Percentiles rank a stretch among this genome's conserved stretches.
phyloP scores from a whole-genome alignment of 2,888 invertebrate genomes.

The Epinotia ramella region DNA sequence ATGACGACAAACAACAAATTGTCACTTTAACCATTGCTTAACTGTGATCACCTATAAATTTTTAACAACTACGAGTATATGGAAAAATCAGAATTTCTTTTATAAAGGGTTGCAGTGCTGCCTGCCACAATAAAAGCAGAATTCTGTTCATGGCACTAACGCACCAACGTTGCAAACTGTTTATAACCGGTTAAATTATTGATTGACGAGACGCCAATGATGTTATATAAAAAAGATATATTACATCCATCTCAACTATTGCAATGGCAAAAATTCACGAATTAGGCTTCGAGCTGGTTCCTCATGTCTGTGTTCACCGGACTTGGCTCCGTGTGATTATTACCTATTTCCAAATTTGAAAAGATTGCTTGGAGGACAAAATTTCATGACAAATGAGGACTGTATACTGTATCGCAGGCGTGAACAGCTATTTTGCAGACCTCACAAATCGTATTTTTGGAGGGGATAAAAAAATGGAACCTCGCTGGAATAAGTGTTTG shows the following conservation, averaged over 20 bases:
- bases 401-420: no score
- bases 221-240: no score
- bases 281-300: no score
- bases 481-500: constrained; percentile 1
- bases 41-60: neutral
- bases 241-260: no score
- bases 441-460: neutral
- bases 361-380: neutral
- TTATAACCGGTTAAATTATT: constrained; percentile 17
- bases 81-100: neutral
- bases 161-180: constrained; percentile 15
- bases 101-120: constrained; percentile 1
- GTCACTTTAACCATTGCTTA: constrained; percentile 2
- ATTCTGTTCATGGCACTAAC: constrained; percentile 11
- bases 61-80: neutral
- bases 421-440: neutral
- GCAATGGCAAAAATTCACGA: no score
- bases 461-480: neutral
- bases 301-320: neutral
- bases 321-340: no score
- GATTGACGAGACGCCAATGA: no score
- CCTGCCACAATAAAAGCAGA: constrained; percentile 1
- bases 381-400: no score
- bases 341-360: neutral
- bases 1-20: neutral